Percentiles rank a stretch among this genome's conserved stretches.
phyloP scores from a whole-genome alignment of 2,888 invertebrate genomes.

The Sussaba pulchella region DNA sequence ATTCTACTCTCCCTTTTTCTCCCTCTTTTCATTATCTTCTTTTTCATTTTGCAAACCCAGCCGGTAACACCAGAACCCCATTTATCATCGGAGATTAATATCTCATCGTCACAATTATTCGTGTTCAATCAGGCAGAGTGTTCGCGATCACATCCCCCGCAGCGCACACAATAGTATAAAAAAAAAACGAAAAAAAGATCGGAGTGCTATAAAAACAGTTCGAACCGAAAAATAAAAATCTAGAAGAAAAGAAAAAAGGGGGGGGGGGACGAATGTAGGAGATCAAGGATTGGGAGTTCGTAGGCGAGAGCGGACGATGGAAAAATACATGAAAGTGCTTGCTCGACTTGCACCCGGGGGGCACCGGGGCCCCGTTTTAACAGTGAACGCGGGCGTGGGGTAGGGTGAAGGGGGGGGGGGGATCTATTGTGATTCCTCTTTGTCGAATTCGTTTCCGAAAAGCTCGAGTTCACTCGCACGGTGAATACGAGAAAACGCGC shows the following conservation, averaged over 20 bases:
- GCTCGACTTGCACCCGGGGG: conserved; percentile 25
- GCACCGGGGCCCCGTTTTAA: conserved; percentile 33
- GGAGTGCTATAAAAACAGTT: background rate
- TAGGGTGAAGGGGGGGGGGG: conserved; percentile 40
- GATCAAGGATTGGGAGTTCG: background rate
- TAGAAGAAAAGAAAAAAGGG: background rate
- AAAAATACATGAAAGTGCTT: conserved; percentile 61
- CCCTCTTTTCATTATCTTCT: background rate
- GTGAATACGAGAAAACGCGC: conserved; percentile 74
- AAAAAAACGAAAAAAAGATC: conserved; percentile 15
- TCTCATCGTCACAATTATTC: background rate
- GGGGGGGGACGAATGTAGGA: conserved; percentile 5
- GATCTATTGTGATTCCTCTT: conserved; percentile 65
- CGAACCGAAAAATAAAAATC: too few species aligned
- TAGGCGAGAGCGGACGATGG: conserved; percentile 36
- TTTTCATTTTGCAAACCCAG: background rate
- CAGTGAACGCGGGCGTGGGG: background rate
- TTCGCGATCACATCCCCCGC: background rate
- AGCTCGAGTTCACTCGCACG: conserved; percentile 71
- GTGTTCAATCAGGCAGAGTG: conserved; percentile 9
- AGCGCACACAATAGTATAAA: conserved; percentile 8
- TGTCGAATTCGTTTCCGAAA: conserved; percentile 75
- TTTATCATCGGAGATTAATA: too few species aligned
- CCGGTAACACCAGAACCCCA: too few species aligned
- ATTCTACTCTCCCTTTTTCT: conserved; percentile 12